Conservation (phyloP, 1,140 invertebrate genomes). For the Diachasma alloeum region DNA sequence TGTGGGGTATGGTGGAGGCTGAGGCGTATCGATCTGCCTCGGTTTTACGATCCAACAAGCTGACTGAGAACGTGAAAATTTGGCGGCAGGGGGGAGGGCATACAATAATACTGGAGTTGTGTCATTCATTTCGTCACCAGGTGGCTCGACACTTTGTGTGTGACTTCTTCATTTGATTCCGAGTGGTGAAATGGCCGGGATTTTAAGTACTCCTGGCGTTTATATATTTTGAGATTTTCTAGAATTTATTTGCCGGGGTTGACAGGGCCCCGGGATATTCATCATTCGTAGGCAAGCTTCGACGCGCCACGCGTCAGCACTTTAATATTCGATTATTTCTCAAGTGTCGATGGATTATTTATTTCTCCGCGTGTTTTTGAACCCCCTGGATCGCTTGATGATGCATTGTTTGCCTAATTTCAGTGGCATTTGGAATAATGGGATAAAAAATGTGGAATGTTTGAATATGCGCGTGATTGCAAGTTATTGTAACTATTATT, state of each 20-base stretch:
- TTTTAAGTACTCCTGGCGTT: neutral
- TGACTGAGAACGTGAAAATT: constrained; percentile 1
- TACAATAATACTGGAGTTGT: neutral
- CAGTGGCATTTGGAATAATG: neutral
- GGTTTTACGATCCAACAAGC: constrained; percentile 8
- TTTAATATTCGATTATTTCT: neutral
- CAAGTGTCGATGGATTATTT: neutral
- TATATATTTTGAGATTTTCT: neutral
- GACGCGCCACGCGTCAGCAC: no score
- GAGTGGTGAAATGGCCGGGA: neutral
- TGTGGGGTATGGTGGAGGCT: neutral
- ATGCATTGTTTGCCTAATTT: neutral
- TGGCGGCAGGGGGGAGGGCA: neutral
- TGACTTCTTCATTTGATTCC: neutral
- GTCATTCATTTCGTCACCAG: neutral
- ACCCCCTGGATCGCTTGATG: neutral
- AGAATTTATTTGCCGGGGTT: no score
- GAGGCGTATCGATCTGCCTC: neutral
- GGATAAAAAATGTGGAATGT: neutral
- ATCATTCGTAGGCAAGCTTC: no score
- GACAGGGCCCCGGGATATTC: no score
- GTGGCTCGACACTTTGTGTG: neutral
- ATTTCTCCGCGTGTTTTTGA: neutral
- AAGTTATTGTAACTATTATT: neutral
- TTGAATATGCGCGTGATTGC: neutral